Conservation (phyloP, 2,888 invertebrate species). For the Eristalinus aeneus region DNA sequence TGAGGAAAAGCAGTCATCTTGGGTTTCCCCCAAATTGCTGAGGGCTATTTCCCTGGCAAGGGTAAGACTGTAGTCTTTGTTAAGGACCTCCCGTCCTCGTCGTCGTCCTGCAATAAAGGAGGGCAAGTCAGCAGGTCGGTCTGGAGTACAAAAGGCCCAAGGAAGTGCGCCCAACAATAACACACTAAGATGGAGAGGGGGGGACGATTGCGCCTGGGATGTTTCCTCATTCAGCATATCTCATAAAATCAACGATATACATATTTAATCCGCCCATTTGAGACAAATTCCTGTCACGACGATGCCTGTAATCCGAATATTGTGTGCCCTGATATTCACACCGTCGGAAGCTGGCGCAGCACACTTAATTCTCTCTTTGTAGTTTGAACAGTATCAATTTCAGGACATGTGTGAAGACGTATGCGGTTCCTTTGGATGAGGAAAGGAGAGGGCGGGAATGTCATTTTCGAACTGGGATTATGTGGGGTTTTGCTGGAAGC, state of each 20-base stretch:
- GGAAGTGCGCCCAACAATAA: neutral
- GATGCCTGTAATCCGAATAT: slow-evolving; percentile 23
- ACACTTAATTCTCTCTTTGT: neutral
- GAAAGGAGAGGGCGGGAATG: neutral
- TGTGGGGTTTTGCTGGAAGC: neutral
- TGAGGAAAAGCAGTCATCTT: neutral
- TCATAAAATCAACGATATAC: slow-evolving; percentile 18
- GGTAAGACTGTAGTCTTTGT: neutral
- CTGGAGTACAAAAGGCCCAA: neutral
- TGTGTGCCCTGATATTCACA: slow-evolving; percentile 3
- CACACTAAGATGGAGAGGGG: neutral
- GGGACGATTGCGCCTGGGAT: neutral
- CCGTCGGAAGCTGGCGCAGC: neutral
- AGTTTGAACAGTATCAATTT: slow-evolving; percentile 1
- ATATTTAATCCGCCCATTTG: neutral
- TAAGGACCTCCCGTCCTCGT: neutral
- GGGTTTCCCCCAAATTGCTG: slow-evolving; percentile 3
- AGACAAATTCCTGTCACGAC: neutral
- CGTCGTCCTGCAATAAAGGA: slow-evolving; percentile 10
- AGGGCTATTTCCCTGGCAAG: neutral
- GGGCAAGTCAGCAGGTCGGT: neutral
- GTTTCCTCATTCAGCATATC: neutral
- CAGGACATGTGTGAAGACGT: neutral
- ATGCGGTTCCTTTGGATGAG: neutral
- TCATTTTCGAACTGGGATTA: neutral